Evolutionary conservation across 2,888 invertebrate genomes (phyloP), one percentile per base, ranked within the genome.

Genomic region (Tryphoninae sp.): DNA sequence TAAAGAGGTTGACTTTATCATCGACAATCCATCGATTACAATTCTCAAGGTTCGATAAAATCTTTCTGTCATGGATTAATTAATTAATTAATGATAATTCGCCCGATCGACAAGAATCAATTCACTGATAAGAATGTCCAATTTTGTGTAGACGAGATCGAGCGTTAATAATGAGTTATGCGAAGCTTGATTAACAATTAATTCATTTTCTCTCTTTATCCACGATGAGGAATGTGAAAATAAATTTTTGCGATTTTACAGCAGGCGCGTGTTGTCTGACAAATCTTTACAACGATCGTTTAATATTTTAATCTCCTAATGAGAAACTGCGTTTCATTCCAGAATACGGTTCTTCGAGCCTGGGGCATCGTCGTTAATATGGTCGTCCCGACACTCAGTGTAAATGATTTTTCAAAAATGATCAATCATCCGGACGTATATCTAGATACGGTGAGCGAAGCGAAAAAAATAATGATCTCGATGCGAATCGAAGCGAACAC

Each of bases 391-490:
- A 88, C 89, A 16, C 84, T 89, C 13, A 84, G 72, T 0, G 84
- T 89, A 40, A 84, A 88, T n/a, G 88, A 89, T 78, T 88, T 88
- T 65, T 88, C 89, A 0, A 85, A 87, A 22, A 88, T 88, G 87
- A 88, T 88, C 33, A 86, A 88, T 84, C 86, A 89, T 82, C 89
- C 89, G 2, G 89, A 89, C 61, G 87, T 88, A 26, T 87, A 87
- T 84, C 83, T 89, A 13, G 85, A 88, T 69, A 87, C 88, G 19
- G 89, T 89, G 59, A 85, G 81, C 74, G 62, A 40, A 65, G 45
- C 40, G 51, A 49, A 45, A 72, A 7, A n/a, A 73, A 75, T 68
- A 65, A 55, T 40, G 1, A 7, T 59, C 26, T 11, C 6, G 22
- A 49, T 72, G 64, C 42, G 23, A 16, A 78, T 51, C 42, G 40